These are phyloP conservation scores for Sula dactylatra DNA, from an alignment of 2,113 vertebrate genomes.

Conservation along the genomic window DNA sequence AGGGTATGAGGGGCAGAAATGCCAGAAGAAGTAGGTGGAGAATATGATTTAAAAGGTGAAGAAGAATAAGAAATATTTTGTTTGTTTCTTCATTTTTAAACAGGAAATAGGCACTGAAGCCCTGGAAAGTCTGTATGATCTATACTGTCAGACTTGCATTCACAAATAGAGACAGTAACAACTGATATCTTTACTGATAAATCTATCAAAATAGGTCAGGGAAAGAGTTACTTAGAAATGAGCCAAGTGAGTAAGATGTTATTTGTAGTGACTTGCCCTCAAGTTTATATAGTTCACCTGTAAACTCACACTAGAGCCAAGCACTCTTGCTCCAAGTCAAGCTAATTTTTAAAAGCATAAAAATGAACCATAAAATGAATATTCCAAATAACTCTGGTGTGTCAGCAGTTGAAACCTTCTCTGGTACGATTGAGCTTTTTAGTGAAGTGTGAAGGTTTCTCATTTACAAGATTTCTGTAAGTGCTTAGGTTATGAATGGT, in stretches of 20 bases:
- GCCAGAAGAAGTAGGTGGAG: not conserved
- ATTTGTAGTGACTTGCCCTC: not conserved
- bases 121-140: not conserved
- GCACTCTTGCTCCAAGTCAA: not conserved
- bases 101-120: not conserved
- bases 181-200: not conserved
- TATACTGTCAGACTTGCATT: not conserved
- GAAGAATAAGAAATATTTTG: not conserved
- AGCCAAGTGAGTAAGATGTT: not conserved
- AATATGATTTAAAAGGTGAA: not conserved
- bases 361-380: not conserved
- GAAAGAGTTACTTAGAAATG: not conserved
- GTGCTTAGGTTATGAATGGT: not conserved
- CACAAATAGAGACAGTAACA: not conserved
- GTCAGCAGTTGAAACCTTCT: not conserved
- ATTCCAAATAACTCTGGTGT: not conserved
- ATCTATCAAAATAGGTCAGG: not conserved
- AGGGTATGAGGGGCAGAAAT: fast-evolving
- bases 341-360: not conserved
- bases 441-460: not conserved
- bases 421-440: not conserved
- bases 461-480: not conserved
- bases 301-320: not conserved
- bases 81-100: not conserved
- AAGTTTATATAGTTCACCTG: not conserved